A percentile compares a stretch with the other conserved stretches of the same genome.
Conservation (phyloP, 2,113 vertebrate species). For the Neogale vison region DNA sequence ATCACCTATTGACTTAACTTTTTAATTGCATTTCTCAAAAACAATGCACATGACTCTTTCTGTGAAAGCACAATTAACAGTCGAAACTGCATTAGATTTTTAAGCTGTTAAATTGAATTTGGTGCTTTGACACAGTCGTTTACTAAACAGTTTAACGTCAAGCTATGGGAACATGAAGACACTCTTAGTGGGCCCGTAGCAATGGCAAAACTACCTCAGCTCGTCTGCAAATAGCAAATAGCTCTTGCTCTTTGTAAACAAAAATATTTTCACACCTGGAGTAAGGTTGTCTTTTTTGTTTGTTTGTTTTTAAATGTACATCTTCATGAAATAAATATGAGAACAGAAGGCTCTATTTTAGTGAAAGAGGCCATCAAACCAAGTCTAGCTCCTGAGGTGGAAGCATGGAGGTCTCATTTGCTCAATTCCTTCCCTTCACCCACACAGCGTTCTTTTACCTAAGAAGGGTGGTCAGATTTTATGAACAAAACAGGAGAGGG, state of each 20-base stretch:
- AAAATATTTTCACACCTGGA: not conserved
- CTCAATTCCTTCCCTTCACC: not conserved
- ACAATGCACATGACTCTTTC: not conserved
- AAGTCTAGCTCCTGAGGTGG: not conserved
- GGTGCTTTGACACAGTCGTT: not conserved
- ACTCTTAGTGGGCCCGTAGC: not conserved
- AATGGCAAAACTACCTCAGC: not conserved
- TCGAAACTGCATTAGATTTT: not conserved
- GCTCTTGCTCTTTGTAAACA: not conserved
- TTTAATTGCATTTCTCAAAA: slow-evolving; percentile 40
- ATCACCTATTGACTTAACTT: not conserved
- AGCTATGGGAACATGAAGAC: not conserved
- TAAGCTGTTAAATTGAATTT: slow-evolving; percentile 33
- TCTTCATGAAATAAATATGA: not conserved
- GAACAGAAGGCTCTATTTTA: not conserved
- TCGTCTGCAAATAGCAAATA: not conserved
- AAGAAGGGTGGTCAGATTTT: not conserved
- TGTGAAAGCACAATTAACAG: not conserved
- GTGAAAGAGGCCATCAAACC: not conserved
- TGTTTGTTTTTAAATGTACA: not conserved
- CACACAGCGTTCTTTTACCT: not conserved
- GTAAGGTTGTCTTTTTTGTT: not conserved
- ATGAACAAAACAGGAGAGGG: not conserved
- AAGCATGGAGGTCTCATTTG: not conserved
- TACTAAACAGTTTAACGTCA: not conserved